Evolutionary conservation across 2,797 vertebrate genomes (phyloP).

Genomic region (Paguma larvata): DNA sequence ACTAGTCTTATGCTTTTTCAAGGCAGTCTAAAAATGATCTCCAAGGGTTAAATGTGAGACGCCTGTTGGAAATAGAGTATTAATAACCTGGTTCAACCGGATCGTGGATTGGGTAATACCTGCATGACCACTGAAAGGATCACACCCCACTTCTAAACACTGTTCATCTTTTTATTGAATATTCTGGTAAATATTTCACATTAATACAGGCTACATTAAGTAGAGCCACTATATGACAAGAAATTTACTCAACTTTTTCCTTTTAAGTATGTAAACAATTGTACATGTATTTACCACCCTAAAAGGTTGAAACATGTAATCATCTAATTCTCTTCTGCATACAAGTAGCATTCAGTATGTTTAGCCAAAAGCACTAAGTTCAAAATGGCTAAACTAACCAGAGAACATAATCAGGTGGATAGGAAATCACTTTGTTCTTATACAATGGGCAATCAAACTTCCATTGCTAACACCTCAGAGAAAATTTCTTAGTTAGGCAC

Average conservation of each 20-base stretch:
- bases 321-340: slow-evolving; percentile 95
- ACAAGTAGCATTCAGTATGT: slow-evolving; percentile 95
- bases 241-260: slow-evolving; percentile 99
- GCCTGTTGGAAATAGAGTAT: slow-evolving; percentile 46
- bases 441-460: slow-evolving; percentile 91
- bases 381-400: slow-evolving; percentile 97
- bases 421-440: slow-evolving; percentile 95
- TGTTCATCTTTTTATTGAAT: slow-evolving; percentile 99
- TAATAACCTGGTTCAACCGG: slow-evolving; percentile 51
- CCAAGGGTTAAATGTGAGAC: slow-evolving; percentile 62
- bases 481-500: slow-evolving; percentile 96
- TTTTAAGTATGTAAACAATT: slow-evolving; percentile 99
- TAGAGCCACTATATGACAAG: slow-evolving; percentile 99
- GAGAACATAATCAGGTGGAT: slow-evolving; percentile 95
- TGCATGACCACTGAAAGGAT: slow-evolving; percentile 82
- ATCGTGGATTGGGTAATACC: slow-evolving; percentile 61
- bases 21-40: slow-evolving; percentile 53
- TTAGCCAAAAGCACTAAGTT: slow-evolving; percentile 95
- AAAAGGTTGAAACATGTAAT: slow-evolving; percentile 96
- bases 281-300: slow-evolving; percentile 99
- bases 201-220: slow-evolving; percentile 99
- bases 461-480: slow-evolving; percentile 91
- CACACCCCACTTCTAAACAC: slow-evolving; percentile 89
- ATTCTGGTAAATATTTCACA: slow-evolving; percentile 99
- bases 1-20: slow-evolving; percentile 45